These are phyloP conservation scores for Myripristis jacobus DNA, from an alignment of 2,797 vertebrate genomes.

Conservation along the genomic window DNA sequence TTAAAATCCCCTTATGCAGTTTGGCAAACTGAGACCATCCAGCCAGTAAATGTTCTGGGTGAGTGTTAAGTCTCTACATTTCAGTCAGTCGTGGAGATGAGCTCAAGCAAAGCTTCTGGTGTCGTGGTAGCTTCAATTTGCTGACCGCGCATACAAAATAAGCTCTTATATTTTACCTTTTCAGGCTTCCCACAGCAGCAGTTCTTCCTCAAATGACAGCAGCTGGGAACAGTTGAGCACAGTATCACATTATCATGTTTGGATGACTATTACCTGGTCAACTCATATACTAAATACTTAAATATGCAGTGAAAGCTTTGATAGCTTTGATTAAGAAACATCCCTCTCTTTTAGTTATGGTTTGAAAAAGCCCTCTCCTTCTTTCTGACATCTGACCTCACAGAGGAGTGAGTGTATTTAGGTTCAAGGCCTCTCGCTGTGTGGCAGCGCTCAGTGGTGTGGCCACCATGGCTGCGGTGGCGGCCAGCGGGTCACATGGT, in stretches of 20 bases:
- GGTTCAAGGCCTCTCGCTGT: slow-evolving; percentile 74
- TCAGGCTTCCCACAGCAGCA: slow-evolving; percentile 31
- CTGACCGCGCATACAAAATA: slow-evolving; percentile 51
- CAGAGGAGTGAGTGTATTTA: slow-evolving; percentile 42
- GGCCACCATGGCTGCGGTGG: slow-evolving; percentile 72
- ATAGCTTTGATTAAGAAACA: slow-evolving; percentile 63
- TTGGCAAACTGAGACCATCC: slow-evolving; percentile 74
- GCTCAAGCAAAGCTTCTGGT: slow-evolving; percentile 54
- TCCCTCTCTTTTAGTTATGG: slow-evolving; percentile 33
- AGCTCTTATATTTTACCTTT: slow-evolving; percentile 54
- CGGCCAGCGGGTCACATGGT: slow-evolving; percentile 68
- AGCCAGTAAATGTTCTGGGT: slow-evolving; percentile 77
- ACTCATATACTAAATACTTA: slow-evolving; percentile 43
- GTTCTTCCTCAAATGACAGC: slow-evolving; percentile 51
- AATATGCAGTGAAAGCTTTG: slow-evolving; percentile 50
- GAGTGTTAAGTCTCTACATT: slow-evolving; percentile 75
- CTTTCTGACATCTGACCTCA: slow-evolving; percentile 59
- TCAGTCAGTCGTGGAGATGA: slow-evolving; percentile 73
- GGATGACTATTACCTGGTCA: slow-evolving; percentile 36
- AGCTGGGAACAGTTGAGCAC: slow-evolving; percentile 40
- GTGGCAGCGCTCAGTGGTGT: slow-evolving; percentile 61
- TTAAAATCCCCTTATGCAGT: slow-evolving; percentile 75
- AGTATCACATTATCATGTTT: slow-evolving; percentile 18
- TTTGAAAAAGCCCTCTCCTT: slow-evolving; percentile 50
- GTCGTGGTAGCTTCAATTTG: slow-evolving; percentile 49